phyloP scores from a whole-genome alignment of 1,140 invertebrate genomes.

The Caenorhabditis elegans region WBcel235 BX284602.5:7423001-7423500 shows the following conservation, averaged over 20 bases:
- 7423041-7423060: too few species aligned
- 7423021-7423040: too few species aligned
- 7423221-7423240: neutral
- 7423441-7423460: neutral
- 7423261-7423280: neutral
- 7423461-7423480: neutral
- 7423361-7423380: neutral
- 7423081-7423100: too few species aligned
- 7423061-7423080: too few species aligned
- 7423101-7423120: neutral
- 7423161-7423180: neutral
- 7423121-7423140: too few species aligned
- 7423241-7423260: neutral
- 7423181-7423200: neutral
- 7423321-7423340: constrained; percentile 29
- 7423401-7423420: constrained; percentile 5
- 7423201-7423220: neutral
- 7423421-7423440: too few species aligned
- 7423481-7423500: neutral
- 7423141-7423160: too few species aligned
- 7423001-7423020: too few species aligned
- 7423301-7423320: neutral
- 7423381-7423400: constrained; percentile 7
- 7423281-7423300: neutral
- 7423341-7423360: neutral